Evolutionary conservation across 1,140 invertebrate species (phyloP), one percentile per base, ranked within the genome.

Genomic region (Bombus turneri): DNA sequence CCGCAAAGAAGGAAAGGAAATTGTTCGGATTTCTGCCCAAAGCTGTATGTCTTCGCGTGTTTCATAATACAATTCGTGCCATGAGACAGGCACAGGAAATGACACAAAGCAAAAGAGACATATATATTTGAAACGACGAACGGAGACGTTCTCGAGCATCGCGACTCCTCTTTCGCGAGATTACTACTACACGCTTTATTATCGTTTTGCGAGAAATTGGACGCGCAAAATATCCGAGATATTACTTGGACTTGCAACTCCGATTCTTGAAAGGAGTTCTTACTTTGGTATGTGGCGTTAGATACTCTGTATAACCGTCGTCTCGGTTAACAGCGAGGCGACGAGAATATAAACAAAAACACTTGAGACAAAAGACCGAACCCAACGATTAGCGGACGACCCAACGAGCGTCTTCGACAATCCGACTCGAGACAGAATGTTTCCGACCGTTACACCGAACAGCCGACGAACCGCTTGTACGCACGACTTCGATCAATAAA

Each of bases 1-100:
- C 31, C 43, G 15, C 39, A 78, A 79, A 79, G 77, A 79, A 79
- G 77, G 47, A 79, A 79, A 66, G 62, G 77, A 79, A 79, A 68
- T 68, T 79, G 76, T 47, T 68, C 53, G 74, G 53, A 28, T 59
- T 34, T 76, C 34, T 59, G 74, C 12, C 31, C 25, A 34, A 25
- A 59, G 12, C 25, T 39, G 18, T 76, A 10, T 39, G 53, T 37
- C 74, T 18, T 76, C 34, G 74, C 53, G 34, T 37, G 31, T 76
- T 47, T 13, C 74, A 34, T 53, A 53, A 53, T 22, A 53, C 18
- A 59, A 57, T 75, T 43, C 39, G 37, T n/a, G 13, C 39, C 69
- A 15, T 12, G n/a, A 73, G 15, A 18, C 37, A 72, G 28, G 1
- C 13, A 43, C 31, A 68, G 15, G 6, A 64, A 62, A 25, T n/a